These are phyloP conservation scores for Drosophila hamatofila DNA, from an alignment of 2,888 invertebrate genomes.

Conservation along the genomic window DNA sequence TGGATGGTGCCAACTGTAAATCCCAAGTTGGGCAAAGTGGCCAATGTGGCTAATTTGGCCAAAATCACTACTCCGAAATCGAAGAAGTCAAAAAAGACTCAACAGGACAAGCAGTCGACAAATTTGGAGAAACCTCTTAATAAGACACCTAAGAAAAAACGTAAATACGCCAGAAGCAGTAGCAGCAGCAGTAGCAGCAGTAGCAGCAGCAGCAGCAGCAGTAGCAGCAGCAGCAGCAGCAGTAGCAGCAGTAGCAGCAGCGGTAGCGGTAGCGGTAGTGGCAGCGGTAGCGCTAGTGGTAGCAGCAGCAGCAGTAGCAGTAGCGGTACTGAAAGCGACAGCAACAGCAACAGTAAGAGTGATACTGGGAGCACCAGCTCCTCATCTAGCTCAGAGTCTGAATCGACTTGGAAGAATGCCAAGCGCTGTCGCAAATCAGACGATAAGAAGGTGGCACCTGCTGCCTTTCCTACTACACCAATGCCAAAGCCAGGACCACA, in stretches of 20 bases:
- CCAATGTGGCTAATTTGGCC: too few relatives aligned
- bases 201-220: too few relatives aligned
- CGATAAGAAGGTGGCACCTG: neutral
- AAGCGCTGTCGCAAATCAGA: neutral
- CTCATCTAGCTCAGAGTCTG: neutral
- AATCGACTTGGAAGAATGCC: neutral
- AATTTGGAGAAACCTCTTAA: neutral
- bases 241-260: too few relatives aligned
- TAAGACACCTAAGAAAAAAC: neutral
- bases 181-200: too few relatives aligned
- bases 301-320: too few relatives aligned
- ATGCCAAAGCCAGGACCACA: constrained; percentile 64
- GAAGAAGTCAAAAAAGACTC: neutral
- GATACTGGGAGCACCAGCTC: neutral
- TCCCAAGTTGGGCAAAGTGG: neutral
- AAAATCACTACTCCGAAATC: neutral
- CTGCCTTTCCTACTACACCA: constrained; percentile 9
- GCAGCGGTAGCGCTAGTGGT: too few relatives aligned
- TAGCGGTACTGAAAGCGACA: too few relatives aligned
- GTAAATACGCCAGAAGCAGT: neutral
- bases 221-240: too few relatives aligned
- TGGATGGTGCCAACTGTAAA: neutral
- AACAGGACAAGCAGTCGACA: neutral
- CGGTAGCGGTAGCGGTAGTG: too few relatives aligned
- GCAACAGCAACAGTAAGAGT: neutral